Base-by-base conservation (phyloP, 2,113 vertebrate species). In the Eubucco bourcierii region DNA sequence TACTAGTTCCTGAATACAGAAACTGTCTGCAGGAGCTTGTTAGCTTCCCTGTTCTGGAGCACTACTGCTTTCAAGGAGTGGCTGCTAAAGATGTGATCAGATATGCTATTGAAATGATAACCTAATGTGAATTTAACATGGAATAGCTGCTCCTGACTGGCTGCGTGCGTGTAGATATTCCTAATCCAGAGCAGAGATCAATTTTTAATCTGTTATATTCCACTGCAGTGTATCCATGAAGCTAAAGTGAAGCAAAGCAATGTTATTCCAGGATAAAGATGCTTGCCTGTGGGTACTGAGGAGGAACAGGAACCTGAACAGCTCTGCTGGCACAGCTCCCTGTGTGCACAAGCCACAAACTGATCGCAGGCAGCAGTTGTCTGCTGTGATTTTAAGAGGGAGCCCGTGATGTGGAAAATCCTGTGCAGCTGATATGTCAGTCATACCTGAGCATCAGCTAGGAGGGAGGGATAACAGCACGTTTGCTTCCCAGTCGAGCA, bases 371-470 rank as follows among this genome's bases (percentile, higher is more conserved):
- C 86, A 78, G 91, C 91, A 63, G 8, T 87, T 21, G 1, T n/a
- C 46, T 68, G 78, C 94, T 92, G 88, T 1, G 59, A 60, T 47
- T 88, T 80, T 59, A 53, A 94, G 91, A 90, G 92, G 84, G 56
- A 96, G 20, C 78, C 87, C 72, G 12, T 80, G 87, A 82, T 83
- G 89, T 87, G 92, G 89, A 96, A 96, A 96, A 96, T 87, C 87
- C 75, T 71, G 82, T 37, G 81, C 84, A 83, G 88, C 74, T 82
- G 90, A 93, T 92, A 58, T 17, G 88, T 95, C 95, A 92, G 84
- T 93, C 85, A 74, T 78, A 95, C 85, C 93, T 90, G 88, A 77
- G 75, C 39, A 88, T 76, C 90, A 89, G 67, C 71, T 55, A 28
- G 94, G 72, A 90, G 76, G 84, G 78, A 90, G 64, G 94, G 65